Conservation (phyloP, 2,888 invertebrate species). For the Plagodis dolabraria region DNA sequence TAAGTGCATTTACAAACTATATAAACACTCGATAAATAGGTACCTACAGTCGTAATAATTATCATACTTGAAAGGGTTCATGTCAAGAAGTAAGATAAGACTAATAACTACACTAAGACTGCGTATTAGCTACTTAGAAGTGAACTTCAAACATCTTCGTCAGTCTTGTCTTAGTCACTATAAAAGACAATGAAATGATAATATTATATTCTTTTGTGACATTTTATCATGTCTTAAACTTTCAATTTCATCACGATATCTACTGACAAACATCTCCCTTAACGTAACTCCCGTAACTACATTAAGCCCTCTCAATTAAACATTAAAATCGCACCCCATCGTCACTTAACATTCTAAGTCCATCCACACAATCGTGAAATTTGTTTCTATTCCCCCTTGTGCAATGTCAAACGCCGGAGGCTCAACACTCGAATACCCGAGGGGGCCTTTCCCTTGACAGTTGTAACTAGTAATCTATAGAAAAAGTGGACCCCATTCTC, state of each 20-base stretch:
- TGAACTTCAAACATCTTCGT: too few relatives aligned
- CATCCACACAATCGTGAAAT: conserved; percentile 65
- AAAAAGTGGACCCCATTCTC: conserved; percentile 66
- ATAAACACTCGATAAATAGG: too few relatives aligned
- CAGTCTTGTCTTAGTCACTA: too few relatives aligned
- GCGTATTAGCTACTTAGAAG: too few relatives aligned
- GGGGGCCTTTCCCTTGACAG: conserved; percentile 60
- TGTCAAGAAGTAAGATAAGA: too few relatives aligned
- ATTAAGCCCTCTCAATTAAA: conserved; percentile 41
- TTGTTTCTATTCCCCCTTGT: conserved; percentile 65
- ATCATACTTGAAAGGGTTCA: too few relatives aligned
- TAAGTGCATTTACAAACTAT: too few relatives aligned
- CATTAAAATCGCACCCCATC: conserved; percentile 39
- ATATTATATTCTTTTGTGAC: too few relatives aligned
- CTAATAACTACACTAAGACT: too few relatives aligned
- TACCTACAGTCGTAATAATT: too few relatives aligned
- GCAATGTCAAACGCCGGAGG: conserved; percentile 58
- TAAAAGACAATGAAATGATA: too few relatives aligned
- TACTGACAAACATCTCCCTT: neutral
- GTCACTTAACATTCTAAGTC: conserved; percentile 59
- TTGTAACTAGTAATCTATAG: conserved; percentile 75
- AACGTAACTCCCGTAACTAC: conserved; percentile 23
- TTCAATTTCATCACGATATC: neutral
- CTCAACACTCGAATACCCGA: conserved; percentile 10
- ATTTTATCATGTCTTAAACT: neutral